Evolutionary conservation across 2,888 invertebrate species (phyloP).

Genomic region (Drosophila parthenogenetica): DNA sequence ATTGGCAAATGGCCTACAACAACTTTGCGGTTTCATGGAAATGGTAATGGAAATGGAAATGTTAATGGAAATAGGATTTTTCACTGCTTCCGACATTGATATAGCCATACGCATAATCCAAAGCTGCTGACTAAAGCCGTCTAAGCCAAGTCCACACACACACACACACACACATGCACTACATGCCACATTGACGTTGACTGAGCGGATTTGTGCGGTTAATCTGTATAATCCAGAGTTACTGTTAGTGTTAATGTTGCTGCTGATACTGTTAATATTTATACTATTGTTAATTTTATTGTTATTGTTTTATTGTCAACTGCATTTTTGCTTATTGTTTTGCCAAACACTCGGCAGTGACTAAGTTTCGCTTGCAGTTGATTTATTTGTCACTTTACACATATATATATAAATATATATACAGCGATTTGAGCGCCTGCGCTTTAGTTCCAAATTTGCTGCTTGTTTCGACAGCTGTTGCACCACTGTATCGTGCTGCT

Average conservation of each 20-base stretch:
- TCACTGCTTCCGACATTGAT: conserved; percentile 43
- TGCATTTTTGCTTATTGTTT: conserved; percentile 3
- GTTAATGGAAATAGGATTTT: conserved; percentile 18
- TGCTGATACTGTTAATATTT: neutral
- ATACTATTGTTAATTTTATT: neutral
- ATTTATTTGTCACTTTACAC: conserved; percentile 11
- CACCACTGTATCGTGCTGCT: conserved; percentile 38
- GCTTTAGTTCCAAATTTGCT: conserved; percentile 9
- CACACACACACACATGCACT: conserved; percentile 20
- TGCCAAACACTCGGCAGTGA: conserved; percentile 13
- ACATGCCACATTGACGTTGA: conserved; percentile 33
- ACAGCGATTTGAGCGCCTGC: conserved; percentile 33
- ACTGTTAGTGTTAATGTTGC: neutral
- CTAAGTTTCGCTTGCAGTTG: conserved; percentile 4
- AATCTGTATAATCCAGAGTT: conserved; percentile 5
- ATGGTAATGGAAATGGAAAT: conserved; percentile 19
- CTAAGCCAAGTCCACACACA: conserved; percentile 26
- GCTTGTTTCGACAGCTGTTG: conserved; percentile 4
- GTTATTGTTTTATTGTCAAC: neutral
- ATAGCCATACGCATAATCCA: conserved; percentile 3
- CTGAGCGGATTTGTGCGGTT: conserved; percentile 38
- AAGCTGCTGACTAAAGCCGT: conserved; percentile 31
- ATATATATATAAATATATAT: neutral
- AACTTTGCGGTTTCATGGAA: conserved; percentile 21
- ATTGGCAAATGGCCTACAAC: conserved; percentile 67